Conservation (phyloP, 2,888 invertebrate genomes). For the Rhyacophila evoluta region DNA sequence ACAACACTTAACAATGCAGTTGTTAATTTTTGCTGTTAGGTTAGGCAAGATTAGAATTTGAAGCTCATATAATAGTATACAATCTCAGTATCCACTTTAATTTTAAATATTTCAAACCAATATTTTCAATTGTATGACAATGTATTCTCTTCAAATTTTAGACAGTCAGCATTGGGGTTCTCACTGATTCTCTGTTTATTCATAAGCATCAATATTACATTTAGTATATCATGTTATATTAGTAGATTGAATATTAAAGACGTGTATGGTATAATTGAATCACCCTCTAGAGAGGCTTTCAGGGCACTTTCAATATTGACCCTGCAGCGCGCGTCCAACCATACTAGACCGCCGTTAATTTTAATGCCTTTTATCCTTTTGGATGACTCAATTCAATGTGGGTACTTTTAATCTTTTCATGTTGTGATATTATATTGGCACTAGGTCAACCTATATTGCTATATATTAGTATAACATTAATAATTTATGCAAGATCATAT, state of each 20-base stretch:
- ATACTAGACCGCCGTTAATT: conserved; percentile 24
- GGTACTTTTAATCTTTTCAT: background rate
- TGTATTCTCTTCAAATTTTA: too few species aligned
- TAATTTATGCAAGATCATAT: too few species aligned
- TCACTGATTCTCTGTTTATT: background rate
- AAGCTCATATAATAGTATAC: too few species aligned
- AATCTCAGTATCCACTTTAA: too few species aligned
- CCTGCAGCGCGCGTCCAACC: conserved; percentile 15
- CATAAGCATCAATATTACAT: background rate
- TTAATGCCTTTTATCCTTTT: conserved; percentile 12
- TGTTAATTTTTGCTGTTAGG: too few species aligned
- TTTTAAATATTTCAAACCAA: too few species aligned
- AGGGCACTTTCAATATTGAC: conserved; percentile 7
- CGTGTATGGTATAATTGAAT: conserved; percentile 2
- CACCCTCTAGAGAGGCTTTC: conserved; percentile 5
- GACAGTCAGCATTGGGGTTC: too few species aligned
- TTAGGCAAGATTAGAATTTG: too few species aligned
- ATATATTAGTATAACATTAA: too few species aligned
- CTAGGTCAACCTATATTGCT: too few species aligned
- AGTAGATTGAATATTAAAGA: conserved; percentile 4
- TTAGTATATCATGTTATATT: background rate
- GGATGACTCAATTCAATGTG: conserved; percentile 21
- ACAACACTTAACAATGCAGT: too few species aligned
- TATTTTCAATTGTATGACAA: too few species aligned
- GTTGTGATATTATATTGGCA: background rate